Conservation (phyloP, 2,797 vertebrate species). For the Anas flavirostris region DNA sequence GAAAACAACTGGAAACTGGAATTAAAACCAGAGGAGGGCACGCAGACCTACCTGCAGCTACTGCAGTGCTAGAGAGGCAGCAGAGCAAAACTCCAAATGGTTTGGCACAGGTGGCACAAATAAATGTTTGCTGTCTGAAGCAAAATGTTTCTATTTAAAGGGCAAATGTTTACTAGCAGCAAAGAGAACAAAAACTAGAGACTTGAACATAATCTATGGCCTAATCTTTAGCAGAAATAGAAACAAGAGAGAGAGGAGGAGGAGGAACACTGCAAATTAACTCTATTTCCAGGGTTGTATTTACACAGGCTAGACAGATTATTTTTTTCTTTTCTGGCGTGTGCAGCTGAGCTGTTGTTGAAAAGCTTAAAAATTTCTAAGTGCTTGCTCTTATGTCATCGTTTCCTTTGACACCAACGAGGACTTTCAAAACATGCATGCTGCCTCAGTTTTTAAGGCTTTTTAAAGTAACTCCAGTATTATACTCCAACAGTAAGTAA, state of each 20-base stretch:
- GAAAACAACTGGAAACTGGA: not conserved
- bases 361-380: not conserved
- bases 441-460: not conserved
- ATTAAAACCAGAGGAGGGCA: not conserved
- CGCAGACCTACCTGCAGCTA: not conserved
- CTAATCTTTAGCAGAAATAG: conserved; percentile 6
- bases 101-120: not conserved
- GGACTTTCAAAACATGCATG: not conserved
- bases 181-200: not conserved
- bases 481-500: not conserved
- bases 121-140: not conserved
- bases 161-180: not conserved
- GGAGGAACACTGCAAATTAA: not conserved
- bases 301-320: not conserved
- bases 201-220: not conserved
- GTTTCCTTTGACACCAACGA: not conserved
- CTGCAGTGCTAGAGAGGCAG: accelerated
- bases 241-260: not conserved
- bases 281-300: not conserved
- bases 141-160: conserved; percentile 7
- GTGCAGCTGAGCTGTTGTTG: not conserved
- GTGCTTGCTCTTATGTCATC: not conserved
- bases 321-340: not conserved
- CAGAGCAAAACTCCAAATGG: not conserved
- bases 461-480: not conserved